Evolutionary conservation across 2,113 vertebrate genomes (phyloP).

Genomic region (Pholis gunnellus): DNA sequence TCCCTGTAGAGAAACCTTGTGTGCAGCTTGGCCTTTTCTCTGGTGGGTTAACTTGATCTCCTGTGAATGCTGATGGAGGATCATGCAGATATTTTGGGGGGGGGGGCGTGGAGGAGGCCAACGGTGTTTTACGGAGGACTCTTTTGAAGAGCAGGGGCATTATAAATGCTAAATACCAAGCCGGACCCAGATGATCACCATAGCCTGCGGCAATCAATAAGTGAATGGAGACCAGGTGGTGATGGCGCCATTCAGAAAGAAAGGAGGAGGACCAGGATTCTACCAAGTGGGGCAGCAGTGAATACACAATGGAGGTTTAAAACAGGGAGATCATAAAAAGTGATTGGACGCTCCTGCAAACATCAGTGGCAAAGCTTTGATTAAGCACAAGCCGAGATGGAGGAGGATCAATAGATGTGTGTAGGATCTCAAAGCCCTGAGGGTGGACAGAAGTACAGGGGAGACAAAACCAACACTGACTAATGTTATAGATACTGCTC

Average conservation of each 20-base stretch:
- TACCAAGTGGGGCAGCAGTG: conserved; percentile 44
- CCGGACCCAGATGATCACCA: conserved; percentile 76
- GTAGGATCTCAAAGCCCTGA: conserved; percentile 37
- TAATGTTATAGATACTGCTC: not conserved
- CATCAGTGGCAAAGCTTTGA: conserved; percentile 60
- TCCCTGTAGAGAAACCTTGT: conserved; percentile 63
- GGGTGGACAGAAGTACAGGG: not conserved
- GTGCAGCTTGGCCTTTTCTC: conserved; percentile 63
- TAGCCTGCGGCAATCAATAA: conserved; percentile 78
- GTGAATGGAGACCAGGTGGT: conserved; percentile 82
- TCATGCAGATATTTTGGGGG: conserved; percentile 63
- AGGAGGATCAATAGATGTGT: conserved; percentile 58
- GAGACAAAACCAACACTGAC: conserved; percentile 7
- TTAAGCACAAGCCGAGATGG: conserved; percentile 35
- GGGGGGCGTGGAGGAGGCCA: conserved; percentile 41
- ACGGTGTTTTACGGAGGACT: conserved; percentile 66
- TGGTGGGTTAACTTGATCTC: conserved; percentile 75
- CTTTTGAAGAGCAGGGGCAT: conserved; percentile 70
- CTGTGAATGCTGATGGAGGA: conserved; percentile 71
- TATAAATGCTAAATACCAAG: conserved; percentile 78
- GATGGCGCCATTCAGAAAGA: conserved; percentile 62
- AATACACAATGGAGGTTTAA: conserved; percentile 60
- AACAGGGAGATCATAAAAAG: conserved; percentile 68
- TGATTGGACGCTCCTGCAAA: conserved; percentile 47
- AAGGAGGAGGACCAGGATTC: conserved; percentile 54